phyloP scores from a whole-genome alignment of 2,797 vertebrate genomes.

The Chiloscyllium punctatum region DNA sequence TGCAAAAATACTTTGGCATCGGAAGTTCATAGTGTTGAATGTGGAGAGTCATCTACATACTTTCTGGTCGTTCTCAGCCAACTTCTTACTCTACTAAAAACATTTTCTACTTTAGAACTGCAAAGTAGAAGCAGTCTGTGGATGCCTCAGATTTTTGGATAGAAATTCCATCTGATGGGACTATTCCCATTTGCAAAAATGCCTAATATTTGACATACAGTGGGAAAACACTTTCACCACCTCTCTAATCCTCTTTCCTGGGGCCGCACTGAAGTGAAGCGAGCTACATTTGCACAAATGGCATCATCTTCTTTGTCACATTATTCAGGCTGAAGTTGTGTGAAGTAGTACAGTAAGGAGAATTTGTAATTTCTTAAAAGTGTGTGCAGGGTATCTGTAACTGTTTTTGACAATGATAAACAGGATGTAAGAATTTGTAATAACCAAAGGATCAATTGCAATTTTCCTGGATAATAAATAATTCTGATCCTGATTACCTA shows the following conservation, averaged over 20 bases:
- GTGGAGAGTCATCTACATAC: not conserved
- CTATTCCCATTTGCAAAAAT: not conserved
- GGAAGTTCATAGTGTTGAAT: not conserved
- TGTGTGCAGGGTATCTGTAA: too few relatives aligned
- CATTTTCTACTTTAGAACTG: not conserved
- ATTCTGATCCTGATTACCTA: too few relatives aligned
- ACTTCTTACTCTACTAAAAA: not conserved
- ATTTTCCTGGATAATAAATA: too few relatives aligned
- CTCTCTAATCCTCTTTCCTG: not conserved
- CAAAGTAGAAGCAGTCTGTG: not conserved
- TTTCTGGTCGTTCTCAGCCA: not conserved
- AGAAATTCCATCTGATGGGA: not conserved
- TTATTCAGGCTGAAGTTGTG: too few relatives aligned
- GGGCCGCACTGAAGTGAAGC: not conserved
- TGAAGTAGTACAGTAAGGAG: too few relatives aligned
- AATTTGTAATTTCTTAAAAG: too few relatives aligned
- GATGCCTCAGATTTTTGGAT: not conserved
- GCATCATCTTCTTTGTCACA: too few relatives aligned
- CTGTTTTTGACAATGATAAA: too few relatives aligned
- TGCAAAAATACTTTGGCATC: not conserved
- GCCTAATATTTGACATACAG: not conserved
- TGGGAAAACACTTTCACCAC: not conserved
- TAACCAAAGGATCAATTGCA: too few relatives aligned
- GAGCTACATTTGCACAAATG: too few relatives aligned
- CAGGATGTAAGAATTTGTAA: too few relatives aligned